Evolutionary conservation across 2,888 invertebrate genomes (phyloP).

Genomic region (Aphidoletes aphidimyza): DNA sequence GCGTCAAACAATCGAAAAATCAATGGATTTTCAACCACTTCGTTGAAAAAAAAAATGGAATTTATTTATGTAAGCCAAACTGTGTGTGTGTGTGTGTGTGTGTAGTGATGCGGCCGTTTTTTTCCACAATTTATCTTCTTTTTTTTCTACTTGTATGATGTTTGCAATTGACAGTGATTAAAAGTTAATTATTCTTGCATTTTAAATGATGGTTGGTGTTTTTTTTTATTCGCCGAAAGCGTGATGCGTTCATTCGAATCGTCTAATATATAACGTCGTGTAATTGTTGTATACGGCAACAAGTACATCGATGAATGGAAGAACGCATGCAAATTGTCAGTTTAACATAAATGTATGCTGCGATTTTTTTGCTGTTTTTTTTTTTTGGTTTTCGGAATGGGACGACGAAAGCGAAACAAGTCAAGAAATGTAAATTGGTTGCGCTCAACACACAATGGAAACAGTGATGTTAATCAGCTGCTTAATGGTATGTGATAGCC

Average conservation of each 20-base stretch:
- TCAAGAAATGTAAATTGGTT: not conserved
- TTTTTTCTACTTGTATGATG: not conserved
- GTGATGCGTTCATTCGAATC: not conserved
- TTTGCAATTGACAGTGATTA: constrained; percentile 49
- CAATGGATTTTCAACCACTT: not conserved
- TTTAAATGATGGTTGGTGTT: not conserved
- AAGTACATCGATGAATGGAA: constrained; percentile 1
- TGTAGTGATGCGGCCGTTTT: not conserved
- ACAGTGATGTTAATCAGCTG: constrained; percentile 29
- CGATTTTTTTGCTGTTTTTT: not conserved
- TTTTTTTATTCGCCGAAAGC: not conserved
- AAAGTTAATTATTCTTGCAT: constrained; percentile 41
- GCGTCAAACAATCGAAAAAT: constrained; percentile 30
- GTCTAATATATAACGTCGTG: too few species aligned
- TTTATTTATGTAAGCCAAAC: not conserved
- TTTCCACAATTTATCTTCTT: not conserved
- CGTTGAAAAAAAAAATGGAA: not conserved
- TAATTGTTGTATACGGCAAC: not conserved
- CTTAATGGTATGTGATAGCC: constrained; percentile 40
- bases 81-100: too few species aligned
- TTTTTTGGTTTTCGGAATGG: not conserved
- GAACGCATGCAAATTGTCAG: not conserved
- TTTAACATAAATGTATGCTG: not conserved
- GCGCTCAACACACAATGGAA: constrained; percentile 18
- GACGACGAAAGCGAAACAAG: constrained; percentile 39